Evolutionary conservation across 2,888 invertebrate species (phyloP), one percentile per base, ranked within the genome.

Genomic region (Tenthredo notha): DNA sequence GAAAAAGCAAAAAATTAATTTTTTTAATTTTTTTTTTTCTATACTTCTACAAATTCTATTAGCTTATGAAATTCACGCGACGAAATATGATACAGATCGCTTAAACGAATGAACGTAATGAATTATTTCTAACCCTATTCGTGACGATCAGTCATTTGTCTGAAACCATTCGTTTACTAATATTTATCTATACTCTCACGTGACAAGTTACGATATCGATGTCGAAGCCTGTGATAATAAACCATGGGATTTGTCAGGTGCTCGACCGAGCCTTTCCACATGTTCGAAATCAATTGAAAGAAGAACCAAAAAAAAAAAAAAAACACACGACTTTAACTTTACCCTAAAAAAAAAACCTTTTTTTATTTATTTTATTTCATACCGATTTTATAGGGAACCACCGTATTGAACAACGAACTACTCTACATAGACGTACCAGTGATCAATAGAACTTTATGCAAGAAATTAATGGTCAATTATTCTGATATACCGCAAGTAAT

Each of bases 401-500:
- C 80, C 18, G 80, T 50, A 37, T 33, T 61, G 21, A 80, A 37
- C 33, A 80, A 80, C 61, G 61, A 58, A 21, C 40, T 80, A 6
- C 58, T 80, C 9, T 80, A 61, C 80, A 37, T 80, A 58, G 58
- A 80, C 18, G 37, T 80, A 21, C 80, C 80, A 1, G 37, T 80
- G n/a, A 50, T 80, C 10, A 61, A 80, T n/a, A 58, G 80, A 80
- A 61, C 80, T 0, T 25, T 80, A 15, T 80, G 80, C 61, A 37
- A 15, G 47, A 1, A 61, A 40, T 25, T 80, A 12, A 80, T 80
- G 80, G 61, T 58, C 37, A 58, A 61, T 37, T 80, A 61, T 61
- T 80, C 80, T 15, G 80, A 80, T 40, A 80, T 80, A 61, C 80
- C 80, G 2, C 1, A 61, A 61, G 58, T 80, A 2, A 80, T 80